Base-by-base conservation (phyloP, 2,888 invertebrate species). In the Acanthococcus lagerstroemiae region DNA sequence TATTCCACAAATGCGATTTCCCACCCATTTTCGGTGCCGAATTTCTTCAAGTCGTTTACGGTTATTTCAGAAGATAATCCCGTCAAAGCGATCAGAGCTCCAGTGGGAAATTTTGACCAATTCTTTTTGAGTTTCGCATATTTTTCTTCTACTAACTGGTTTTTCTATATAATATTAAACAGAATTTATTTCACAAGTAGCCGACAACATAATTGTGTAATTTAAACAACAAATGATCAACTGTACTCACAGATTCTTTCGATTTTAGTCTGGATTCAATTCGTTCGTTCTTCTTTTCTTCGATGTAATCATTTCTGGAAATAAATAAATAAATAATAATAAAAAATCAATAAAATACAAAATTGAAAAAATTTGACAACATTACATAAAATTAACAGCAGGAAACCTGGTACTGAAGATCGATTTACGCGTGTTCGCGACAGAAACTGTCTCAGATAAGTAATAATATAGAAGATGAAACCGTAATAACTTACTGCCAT, bases 1-100 rank as follows among this genome's bases (percentile, higher is more conserved):
- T 83, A 90, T 73, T 90, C 88, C 69, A 92, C 81, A 74, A 82
- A 93, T 0, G 86, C 85, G 55, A 88, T 78, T 44, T 85, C 82
- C 1, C 78, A 76, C 52, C 80, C 82, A 69, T 81, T 12, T 54
- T 63, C 78, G n/a, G 76, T 76, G 4, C 93, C 78, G 48, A 84
- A 83, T 66, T 83, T 82, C 73, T 86, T 90, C 25, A 94, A 82
- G 70, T 84, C 81, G 74, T 92, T 90, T 30, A 90, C 79, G 1
- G 83, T 78, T 73, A 80, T 78, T 45, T 80, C 82, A 15, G 83
- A 82, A 2, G 81, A 78, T 21, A 83, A 78, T 12, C 85, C 84
- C 30, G 80, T 80, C 71, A 93, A 82, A 71, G 85, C 82, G 19
- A 94, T 75, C 25, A 91, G 81, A 1, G 88, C 83, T 30, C 90